Conservation (phyloP, 1,140 invertebrate species). For the Brachionus manjavacas region DNA sequence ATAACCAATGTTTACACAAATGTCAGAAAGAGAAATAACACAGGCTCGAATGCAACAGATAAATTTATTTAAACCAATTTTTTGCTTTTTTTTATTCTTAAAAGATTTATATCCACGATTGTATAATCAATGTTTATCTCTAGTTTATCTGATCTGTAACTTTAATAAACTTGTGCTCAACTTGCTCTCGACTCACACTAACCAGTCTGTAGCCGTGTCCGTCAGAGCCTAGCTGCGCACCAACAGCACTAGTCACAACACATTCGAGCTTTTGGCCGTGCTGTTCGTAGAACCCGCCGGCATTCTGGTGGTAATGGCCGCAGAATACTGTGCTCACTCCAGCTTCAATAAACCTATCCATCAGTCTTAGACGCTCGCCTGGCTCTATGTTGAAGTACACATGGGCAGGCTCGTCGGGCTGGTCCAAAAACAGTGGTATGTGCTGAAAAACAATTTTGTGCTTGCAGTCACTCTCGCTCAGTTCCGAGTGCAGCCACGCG, state of each 20-base stretch:
- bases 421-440: constrained; percentile 60
- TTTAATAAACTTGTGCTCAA: constrained; percentile 54
- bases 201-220: constrained; percentile 59
- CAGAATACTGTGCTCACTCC: constrained; percentile 56
- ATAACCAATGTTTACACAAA: constrained; percentile 31
- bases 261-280: constrained; percentile 51
- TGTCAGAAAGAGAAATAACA: neutral
- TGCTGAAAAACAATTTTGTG: constrained; percentile 62
- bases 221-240: constrained; percentile 58
- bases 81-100: neutral
- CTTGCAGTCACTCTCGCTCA: constrained; percentile 47
- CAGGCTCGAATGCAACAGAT: neutral
- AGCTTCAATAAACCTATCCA: constrained; percentile 57
- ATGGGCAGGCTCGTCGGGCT: constrained; percentile 53
- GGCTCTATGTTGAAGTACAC: constrained; percentile 58
- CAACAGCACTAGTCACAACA: constrained; percentile 61
- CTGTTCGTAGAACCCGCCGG: constrained; percentile 54
- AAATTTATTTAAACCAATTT: constrained; percentile 15
- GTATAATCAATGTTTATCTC: neutral
- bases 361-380: constrained; percentile 51
- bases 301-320: constrained; percentile 63
- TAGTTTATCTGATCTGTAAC: constrained; percentile 40
- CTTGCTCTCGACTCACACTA: constrained; percentile 49
- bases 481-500: constrained; percentile 55
- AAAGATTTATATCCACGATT: neutral